Conservation (phyloP, 2,113 vertebrate species). For the Eurystomus gularis region DNA sequence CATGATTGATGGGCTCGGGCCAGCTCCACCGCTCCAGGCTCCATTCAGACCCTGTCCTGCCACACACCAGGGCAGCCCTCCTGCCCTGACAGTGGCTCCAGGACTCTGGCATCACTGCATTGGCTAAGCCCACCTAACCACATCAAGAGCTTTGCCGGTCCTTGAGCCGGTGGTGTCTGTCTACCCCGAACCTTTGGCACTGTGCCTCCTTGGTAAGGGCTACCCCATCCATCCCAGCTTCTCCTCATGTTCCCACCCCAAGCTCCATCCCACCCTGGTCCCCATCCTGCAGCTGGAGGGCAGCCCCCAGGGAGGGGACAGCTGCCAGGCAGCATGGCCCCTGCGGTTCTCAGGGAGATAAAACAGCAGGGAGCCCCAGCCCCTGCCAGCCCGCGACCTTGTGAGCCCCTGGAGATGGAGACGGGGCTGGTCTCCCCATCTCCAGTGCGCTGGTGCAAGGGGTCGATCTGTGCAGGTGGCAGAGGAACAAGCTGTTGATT, state of each 20-base stretch:
- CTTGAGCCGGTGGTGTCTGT: fast-evolving
- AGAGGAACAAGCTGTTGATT: slow-evolving; percentile 35
- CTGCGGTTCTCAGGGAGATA: slow-evolving; percentile 73
- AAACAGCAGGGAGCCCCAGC: slow-evolving; percentile 60
- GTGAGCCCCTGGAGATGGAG: neutral
- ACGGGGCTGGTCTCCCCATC: neutral
- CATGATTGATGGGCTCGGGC: neutral
- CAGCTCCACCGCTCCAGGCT: neutral
- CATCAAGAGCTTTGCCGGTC: neutral
- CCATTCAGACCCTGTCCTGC: fast-evolving
- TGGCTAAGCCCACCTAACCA: neutral
- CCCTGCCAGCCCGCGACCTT: slow-evolving; percentile 51
- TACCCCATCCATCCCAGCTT: neutral
- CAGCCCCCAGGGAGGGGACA: neutral
- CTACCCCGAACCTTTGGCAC: fast-evolving
- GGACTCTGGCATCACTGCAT: fast-evolving
- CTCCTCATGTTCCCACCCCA: fast-evolving
- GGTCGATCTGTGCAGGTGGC: slow-evolving; percentile 36
- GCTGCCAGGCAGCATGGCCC: slow-evolving; percentile 14
- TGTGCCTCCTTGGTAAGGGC: too few species aligned
- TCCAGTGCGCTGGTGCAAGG: neutral
- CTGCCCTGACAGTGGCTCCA: fast-evolving
- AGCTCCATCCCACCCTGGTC: neutral
- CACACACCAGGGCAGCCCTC: neutral
- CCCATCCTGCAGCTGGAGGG: neutral